phyloP scores from a whole-genome alignment of 2,797 vertebrate species.

The Bryconaethiops microstoma region DNA sequence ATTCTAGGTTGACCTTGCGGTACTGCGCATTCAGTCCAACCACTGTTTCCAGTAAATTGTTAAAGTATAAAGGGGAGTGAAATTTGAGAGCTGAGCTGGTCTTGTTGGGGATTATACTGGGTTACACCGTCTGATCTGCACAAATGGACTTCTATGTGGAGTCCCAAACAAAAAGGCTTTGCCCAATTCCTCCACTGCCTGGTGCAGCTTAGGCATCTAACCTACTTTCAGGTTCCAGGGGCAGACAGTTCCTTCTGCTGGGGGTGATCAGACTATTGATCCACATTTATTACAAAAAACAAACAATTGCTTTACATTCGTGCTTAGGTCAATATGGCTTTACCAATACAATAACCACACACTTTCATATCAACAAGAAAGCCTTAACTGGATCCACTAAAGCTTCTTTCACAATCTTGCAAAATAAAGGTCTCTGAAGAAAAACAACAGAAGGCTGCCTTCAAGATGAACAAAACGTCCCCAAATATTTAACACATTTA shows the following conservation, averaged over 20 bases:
- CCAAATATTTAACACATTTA: too few relatives aligned
- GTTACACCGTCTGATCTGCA: constrained; percentile 11
- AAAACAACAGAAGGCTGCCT: background rate
- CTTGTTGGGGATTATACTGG: background rate
- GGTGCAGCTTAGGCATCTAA: background rate
- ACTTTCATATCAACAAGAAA: background rate
- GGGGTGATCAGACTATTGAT: too few relatives aligned
- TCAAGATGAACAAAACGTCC: background rate
- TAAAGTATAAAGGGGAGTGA: background rate
- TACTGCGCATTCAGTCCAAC: too few relatives aligned
- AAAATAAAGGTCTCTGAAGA: background rate
- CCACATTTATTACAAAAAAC: too few relatives aligned
- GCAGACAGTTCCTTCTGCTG: background rate
- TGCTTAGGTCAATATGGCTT: background rate
- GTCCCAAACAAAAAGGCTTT: background rate
- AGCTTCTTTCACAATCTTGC: too few relatives aligned
- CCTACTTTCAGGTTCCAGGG: background rate
- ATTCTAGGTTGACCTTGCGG: too few relatives aligned
- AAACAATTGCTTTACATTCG: too few relatives aligned
- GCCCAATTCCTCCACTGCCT: background rate
- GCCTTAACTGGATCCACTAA: too few relatives aligned
- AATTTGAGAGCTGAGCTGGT: background rate
- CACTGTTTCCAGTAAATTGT: too few relatives aligned
- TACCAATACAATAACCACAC: background rate
- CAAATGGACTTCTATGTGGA: background rate